Conservation (phyloP, 2,797 vertebrate species). For the Poliocrania exsul region DNA sequence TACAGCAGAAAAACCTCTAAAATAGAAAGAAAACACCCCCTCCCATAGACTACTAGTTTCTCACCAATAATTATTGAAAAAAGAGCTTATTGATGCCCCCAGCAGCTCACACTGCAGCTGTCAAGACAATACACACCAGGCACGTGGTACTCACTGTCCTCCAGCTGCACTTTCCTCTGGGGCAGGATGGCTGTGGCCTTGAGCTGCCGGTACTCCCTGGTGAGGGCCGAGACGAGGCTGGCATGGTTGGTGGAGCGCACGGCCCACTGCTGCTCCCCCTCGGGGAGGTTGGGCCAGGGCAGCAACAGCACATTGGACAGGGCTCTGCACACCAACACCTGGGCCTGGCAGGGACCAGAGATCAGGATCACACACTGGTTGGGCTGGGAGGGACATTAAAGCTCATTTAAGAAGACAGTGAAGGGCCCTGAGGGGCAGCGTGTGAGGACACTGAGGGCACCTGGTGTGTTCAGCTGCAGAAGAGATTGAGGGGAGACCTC, state of each 20-base stretch:
- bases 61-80: background rate
- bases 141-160: conserved; percentile 78
- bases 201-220: conserved; percentile 87
- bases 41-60: accelerated
- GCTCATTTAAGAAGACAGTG: background rate
- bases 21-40: background rate
- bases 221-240: conserved; percentile 89
- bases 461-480: background rate
- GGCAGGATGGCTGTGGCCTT: conserved; percentile 81
- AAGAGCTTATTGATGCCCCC: background rate
- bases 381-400: background rate
- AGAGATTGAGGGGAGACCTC: background rate
- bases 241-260: conserved; percentile 90
- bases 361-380: background rate
- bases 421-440: background rate
- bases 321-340: conserved; percentile 91
- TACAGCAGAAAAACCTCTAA: background rate
- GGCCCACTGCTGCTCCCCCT: conserved; percentile 95
- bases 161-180: conserved; percentile 79
- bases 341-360: conserved; percentile 79
- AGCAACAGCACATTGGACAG: conserved; percentile 94
- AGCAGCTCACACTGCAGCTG: background rate
- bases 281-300: conserved; percentile 93
- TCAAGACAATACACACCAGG: background rate
- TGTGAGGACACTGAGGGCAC: background rate